Evolutionary conservation across 2,888 invertebrate species (phyloP), one percentile per base, ranked within the genome.

Genomic region (Bhutanitis thaidina): DNA sequence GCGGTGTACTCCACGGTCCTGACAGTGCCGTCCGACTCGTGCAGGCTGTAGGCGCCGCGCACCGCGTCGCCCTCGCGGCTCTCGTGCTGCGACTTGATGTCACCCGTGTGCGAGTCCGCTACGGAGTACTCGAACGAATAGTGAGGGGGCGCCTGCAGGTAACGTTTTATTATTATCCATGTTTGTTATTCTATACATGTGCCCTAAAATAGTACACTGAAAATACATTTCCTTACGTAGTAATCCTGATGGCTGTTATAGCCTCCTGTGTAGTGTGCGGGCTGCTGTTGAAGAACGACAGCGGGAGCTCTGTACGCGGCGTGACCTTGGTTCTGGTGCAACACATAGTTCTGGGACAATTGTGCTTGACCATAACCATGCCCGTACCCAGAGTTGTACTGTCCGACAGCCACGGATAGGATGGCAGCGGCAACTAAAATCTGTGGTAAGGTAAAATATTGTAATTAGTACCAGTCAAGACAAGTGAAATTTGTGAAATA

Each of bases 1-100:
- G 87, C 89, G 54, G 79, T 81, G 67, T 91, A 91, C 61, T 90
- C 85, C 20, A 91, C 91, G 39, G 85, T 87, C 62, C 90, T 82
- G 65, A 88, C 65, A 57, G 90, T 89, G 51, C 91, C 91, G 51
- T 88, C 90, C 30, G 91, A 74, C 57, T 85, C 83, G 58, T 87
- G 81, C 41, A 90, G 71, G 44, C 79, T 81, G 69, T 91, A 92
- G 61, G 87, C 46, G 90, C 91, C 60, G 15, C 32, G 53, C 13
- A 90, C 90, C 12, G 62, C 71, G 62, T 90, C 89, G 4, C 90
- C 90, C 50, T 90, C 80, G 29, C 85, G 77, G 15, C 64, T 61
- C 62, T 90, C 90, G 52, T 87, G 81, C 62, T 89, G 88, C 12
- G 75, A 71, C 66, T 90, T 89, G 62, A 80, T 74, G 67, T 91